Base-by-base conservation (phyloP, 2,888 invertebrate species). In the Horisme vitalbata region DNA sequence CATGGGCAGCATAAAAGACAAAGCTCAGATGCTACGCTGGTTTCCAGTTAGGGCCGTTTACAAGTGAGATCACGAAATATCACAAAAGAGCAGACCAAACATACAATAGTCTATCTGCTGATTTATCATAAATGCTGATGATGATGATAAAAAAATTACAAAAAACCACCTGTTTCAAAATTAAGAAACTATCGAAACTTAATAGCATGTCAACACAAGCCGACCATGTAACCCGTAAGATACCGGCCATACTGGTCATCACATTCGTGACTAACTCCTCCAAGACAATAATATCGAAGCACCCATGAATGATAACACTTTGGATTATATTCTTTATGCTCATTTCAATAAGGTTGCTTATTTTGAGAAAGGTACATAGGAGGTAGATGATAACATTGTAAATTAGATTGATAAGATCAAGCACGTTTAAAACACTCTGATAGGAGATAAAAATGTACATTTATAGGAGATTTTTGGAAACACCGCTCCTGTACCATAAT, bases 401-500 rank as follows among this genome's bases (percentile, higher is more conserved):
- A 66, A 73, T 70, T 59, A 65, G 45, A 23, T 20, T 60, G 84
- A 85, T 85, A 80, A 48, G 53, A 83, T 81, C 82, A 60, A 67
- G 68, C 84, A 86, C 83, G 85, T 84, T 76, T 77, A 68, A 70
- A 70, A 75, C 68, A 63, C 69, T 75, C 70, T 76, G 84, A 86
- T 86, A 71, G 34, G 31, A 79, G 85, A 85, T 85, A 83, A 83
- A 76, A 72, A 65, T 58, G 56, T 65, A 55, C 52, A 63, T 65
- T 52, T 73, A 75, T 78, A 75, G 75, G 65, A 66, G 74, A 82
- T 86, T 86, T 86, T 85, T 82, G 85, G 84, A 85, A 85, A 83
- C 75, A 65, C 83, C 81, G 83, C 82, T 74, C 62, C 64, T 61
- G 72, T 59, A 57, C 79, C 76, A 77, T 86, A 87, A 87, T 85